A percentile compares a stretch with the other conserved stretches of the same genome.
Conservation (phyloP, 2,888 invertebrate species). For the Diachrysia chrysitis region DNA sequence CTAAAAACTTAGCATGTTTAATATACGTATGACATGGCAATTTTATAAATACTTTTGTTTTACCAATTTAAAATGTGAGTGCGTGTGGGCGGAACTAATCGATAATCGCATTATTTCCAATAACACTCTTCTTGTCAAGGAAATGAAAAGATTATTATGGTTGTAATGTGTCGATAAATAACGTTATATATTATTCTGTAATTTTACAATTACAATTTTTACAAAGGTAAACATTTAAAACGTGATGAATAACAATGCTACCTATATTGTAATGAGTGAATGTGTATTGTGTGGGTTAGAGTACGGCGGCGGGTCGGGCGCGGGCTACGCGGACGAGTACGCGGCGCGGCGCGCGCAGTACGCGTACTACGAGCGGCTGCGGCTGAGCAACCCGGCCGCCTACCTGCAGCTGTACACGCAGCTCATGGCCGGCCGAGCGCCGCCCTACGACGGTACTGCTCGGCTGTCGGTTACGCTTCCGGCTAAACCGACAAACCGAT, state of each 20-base stretch:
- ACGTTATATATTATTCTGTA: too few species aligned
- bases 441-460: conserved; percentile 62
- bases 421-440: conserved; percentile 87
- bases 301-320: conserved; percentile 55
- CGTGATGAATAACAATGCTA: too few species aligned
- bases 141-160: neutral
- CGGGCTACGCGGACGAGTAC: conserved; percentile 85
- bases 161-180: neutral
- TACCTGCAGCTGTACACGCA: conserved; percentile 94
- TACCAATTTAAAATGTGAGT: neutral
- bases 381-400: conserved; percentile 93
- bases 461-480: too few species aligned
- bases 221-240: too few species aligned
- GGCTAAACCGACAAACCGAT: too few species aligned
- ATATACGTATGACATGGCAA: neutral
- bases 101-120: neutral
- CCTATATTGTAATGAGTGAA: too few species aligned
- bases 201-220: too few species aligned
- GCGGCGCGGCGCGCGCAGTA: conserved; percentile 91
- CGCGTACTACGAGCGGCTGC: conserved; percentile 94
- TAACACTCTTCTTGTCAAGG: neutral
- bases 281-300: conserved; percentile 39
- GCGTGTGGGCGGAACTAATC: conserved; percentile 17
- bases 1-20: too few species aligned
- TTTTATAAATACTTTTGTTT: neutral